phyloP scores from a whole-genome alignment of 2,797 vertebrate genomes.

The Phataginus tetradactyla region DNA sequence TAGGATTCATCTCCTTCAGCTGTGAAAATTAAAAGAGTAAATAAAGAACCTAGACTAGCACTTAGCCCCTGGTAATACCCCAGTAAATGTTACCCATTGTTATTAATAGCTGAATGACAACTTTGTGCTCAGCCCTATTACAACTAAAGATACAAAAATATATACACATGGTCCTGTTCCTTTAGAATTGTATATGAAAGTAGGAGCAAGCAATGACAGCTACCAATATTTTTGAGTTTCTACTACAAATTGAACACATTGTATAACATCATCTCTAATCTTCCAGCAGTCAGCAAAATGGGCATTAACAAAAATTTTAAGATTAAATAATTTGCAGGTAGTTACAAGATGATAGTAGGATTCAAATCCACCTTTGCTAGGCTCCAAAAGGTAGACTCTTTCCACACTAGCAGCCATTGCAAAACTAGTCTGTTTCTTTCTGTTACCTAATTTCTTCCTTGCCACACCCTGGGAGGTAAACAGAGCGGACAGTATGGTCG shows the following conservation, averaged over 20 bases:
- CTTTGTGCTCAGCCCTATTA: background rate
- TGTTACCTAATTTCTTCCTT: background rate
- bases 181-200: slow-evolving; percentile 34
- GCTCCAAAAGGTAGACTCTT: background rate
- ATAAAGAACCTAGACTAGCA: background rate
- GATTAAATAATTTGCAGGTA: background rate
- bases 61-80: background rate
- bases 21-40: background rate
- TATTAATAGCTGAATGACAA: background rate
- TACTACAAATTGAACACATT: background rate
- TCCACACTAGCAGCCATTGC: background rate
- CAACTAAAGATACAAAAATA: slow-evolving; percentile 45
- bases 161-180: background rate
- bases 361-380: background rate
- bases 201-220: background rate
- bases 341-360: background rate
- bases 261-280: background rate
- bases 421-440: background rate
- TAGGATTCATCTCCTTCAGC: background rate
- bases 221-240: background rate
- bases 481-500: background rate
- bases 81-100: background rate
- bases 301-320: background rate
- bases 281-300: background rate
- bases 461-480: background rate